phyloP scores from a whole-genome alignment of 2,888 invertebrate species.

The Ctena decussata region DNA sequence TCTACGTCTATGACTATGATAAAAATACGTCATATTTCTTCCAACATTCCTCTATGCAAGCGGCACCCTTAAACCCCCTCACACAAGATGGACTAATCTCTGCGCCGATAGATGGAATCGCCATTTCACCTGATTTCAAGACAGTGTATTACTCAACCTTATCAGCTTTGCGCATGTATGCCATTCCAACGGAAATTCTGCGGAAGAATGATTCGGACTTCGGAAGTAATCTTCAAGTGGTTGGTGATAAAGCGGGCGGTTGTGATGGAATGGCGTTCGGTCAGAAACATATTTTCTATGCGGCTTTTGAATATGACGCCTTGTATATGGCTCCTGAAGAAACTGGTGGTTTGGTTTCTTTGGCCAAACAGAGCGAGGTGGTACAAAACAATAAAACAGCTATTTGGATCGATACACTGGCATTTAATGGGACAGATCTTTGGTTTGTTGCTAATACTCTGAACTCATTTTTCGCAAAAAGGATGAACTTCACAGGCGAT shows the following conservation, averaged over 20 bases:
- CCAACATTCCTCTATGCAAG: constrained; percentile 48
- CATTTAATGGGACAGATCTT: constrained; percentile 57
- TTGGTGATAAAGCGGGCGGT: constrained; percentile 55
- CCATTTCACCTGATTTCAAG: constrained; percentile 53
- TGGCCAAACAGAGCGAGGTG: constrained; percentile 17
- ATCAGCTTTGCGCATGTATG: constrained; percentile 42
- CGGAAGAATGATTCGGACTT: constrained; percentile 30
- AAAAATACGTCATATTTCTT: constrained; percentile 43
- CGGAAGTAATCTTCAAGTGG: neutral
- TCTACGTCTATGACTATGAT: constrained; percentile 53
- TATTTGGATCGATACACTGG: constrained; percentile 61
- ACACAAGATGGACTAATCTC: constrained; percentile 11
- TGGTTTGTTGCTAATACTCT: constrained; percentile 64
- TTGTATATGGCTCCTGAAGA: constrained; percentile 28
- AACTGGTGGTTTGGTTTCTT: neutral
- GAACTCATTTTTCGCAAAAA: constrained; percentile 20
- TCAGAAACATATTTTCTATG: constrained; percentile 45
- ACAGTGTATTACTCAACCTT: constrained; percentile 56
- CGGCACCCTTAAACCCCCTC: constrained; percentile 7
- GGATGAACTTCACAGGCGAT: constrained; percentile 45
- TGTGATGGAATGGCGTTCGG: constrained; percentile 62
- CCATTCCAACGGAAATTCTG: constrained; percentile 48
- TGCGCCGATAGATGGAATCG: constrained; percentile 60
- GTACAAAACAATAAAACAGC: constrained; percentile 25
- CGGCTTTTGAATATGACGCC: constrained; percentile 43